phyloP scores from a whole-genome alignment of 2,888 invertebrate species.

The Drosophila nr. medialis region DNA sequence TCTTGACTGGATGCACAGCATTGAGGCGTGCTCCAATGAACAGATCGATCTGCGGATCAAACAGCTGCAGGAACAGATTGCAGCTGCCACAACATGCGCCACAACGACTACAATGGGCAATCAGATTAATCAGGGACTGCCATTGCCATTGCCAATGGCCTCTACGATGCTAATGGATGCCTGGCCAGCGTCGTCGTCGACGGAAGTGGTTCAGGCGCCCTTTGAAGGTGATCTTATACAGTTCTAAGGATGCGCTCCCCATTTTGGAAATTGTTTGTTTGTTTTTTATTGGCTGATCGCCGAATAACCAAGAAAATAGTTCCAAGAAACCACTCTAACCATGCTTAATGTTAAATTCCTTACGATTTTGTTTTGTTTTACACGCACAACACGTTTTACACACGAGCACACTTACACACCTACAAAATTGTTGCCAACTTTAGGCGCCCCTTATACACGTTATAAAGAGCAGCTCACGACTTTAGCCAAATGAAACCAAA shows the following conservation, averaged over 20 bases:
- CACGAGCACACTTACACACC: neutral
- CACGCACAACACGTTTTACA: neutral
- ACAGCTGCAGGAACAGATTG: conserved; percentile 86
- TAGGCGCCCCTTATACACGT: neutral
- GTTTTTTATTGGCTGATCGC: conserved; percentile 17
- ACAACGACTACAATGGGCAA: conserved; percentile 72
- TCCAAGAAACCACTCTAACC: neutral
- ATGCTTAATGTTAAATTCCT: conserved; percentile 23
- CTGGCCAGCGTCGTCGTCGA: neutral
- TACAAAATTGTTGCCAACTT: neutral
- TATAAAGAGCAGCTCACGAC: neutral
- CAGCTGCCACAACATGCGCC: conserved; percentile 28
- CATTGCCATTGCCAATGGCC: conserved; percentile 78
- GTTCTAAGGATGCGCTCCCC: conserved; percentile 74
- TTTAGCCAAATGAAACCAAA: conserved; percentile 23
- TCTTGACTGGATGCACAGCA: conserved; percentile 93
- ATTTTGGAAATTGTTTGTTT: conserved; percentile 40
- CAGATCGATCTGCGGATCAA: conserved; percentile 90
- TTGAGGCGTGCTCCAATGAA: conserved; percentile 93
- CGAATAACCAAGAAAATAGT: conserved; percentile 21
- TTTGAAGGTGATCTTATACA: conserved; percentile 88
- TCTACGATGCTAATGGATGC: neutral
- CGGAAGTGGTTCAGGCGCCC: conserved; percentile 32
- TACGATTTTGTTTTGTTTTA: conserved; percentile 11
- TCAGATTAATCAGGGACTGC: conserved; percentile 86